Conservation (phyloP, 1,140 invertebrate genomes). For the Ceratina japonica region DNA sequence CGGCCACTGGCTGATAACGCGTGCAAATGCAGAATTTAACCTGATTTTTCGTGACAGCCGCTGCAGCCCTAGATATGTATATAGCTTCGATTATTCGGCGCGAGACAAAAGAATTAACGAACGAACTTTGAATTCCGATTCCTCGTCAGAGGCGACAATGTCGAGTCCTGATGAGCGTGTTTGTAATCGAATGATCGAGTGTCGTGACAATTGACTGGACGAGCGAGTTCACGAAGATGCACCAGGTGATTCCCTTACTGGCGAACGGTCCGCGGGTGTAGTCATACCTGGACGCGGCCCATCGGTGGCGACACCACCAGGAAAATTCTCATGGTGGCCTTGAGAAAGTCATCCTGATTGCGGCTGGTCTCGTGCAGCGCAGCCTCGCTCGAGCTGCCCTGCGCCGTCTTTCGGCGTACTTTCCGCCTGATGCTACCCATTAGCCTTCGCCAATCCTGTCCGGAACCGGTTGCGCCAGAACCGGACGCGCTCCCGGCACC, state of each 20-base stretch:
- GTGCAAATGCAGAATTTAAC: background rate
- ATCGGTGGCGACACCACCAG: slow-evolving; percentile 84
- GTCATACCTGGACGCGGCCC: slow-evolving; percentile 82
- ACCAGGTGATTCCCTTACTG: too few relatives aligned
- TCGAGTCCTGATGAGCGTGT: too few relatives aligned
- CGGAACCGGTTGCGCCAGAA: slow-evolving; percentile 55
- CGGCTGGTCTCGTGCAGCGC: slow-evolving; percentile 61
- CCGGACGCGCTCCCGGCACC: slow-evolving; percentile 46
- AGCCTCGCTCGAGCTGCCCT: slow-evolving; percentile 67
- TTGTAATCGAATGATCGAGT: too few relatives aligned
- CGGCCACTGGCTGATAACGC: background rate
- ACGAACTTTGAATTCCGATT: too few relatives aligned
- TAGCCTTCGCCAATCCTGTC: slow-evolving; percentile 77
- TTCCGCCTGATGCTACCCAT: slow-evolving; percentile 77
- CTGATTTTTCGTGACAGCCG: background rate
- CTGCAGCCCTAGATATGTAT: background rate
- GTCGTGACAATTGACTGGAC: too few relatives aligned
- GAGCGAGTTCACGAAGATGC: too few relatives aligned
- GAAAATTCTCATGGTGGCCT: slow-evolving; percentile 84
- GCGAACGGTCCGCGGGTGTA: too few relatives aligned
- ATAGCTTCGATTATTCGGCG: too few relatives aligned
- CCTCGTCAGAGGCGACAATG: too few relatives aligned
- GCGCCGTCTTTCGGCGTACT: slow-evolving; percentile 69
- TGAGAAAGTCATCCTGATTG: slow-evolving; percentile 81
- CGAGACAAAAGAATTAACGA: too few relatives aligned